Evolutionary conservation across 2,113 vertebrate species (phyloP), one percentile per base, ranked within the genome.

Genomic region (Tachycineta bicolor): DNA sequence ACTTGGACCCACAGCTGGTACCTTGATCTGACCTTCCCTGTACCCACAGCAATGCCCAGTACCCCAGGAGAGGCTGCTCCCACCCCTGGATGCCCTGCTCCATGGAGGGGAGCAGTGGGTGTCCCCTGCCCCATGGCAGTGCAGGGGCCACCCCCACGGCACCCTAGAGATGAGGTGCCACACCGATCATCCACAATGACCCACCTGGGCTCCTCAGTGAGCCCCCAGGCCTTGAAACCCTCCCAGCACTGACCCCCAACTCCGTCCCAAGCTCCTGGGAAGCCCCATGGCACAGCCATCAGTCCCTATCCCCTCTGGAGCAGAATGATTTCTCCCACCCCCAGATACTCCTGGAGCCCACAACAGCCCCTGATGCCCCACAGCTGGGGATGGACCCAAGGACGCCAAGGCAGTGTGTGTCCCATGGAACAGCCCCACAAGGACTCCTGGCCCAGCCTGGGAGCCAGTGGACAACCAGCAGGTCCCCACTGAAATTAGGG

Each of bases 371-470:
- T 2, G 2, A 25, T 70, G 7, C 12, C 17, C 37, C 24, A 53
- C 17, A 67, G 11, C 28, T 63, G 29, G 44, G 7, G 8, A 33
- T 31, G 41, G 53, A 73, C 22, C 34, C 49, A 79, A 43, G 10
- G 34, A 70, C 44, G 25, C 6, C 58, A 60, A 10, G 14, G 21
- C 3, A 8, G 0, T 12, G 12, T 44, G 14, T 44, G 15, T 46
- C 25, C 14, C 34, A 6, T 53, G 22, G 37, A 70, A 63, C 3
- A 87, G 10, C 3, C 9, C 52, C 29, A 24, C 0, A 0, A 19
- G 29, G 44, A 64, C 52, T 44, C 50, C 33, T 55, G 18, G 26
- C 11, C 25, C 23, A 46, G 14, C 16, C 16, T 65, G 37, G 14
- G 37, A 78, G 22, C 23, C 26, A 33, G 17, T 14, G 33, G 28